Conservation (phyloP, 2,797 vertebrate species). For the Sebastes minor region DNA sequence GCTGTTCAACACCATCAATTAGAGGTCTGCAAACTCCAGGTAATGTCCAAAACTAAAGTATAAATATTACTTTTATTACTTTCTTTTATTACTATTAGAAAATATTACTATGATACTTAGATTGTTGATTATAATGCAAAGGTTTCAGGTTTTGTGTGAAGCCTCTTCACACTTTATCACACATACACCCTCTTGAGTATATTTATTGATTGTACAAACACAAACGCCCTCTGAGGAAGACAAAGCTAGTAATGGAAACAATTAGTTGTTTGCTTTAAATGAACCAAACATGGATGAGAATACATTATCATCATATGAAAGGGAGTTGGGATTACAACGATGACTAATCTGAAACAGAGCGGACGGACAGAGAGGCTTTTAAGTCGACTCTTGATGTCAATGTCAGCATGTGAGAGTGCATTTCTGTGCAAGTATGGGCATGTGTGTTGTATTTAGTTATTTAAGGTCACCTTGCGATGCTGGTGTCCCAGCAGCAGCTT, state of each 20-base stretch:
- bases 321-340: background rate
- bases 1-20: background rate
- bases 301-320: background rate
- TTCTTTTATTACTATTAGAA: background rate
- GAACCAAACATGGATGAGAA: background rate
- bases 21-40: background rate
- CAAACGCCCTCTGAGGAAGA: background rate
- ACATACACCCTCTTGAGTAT: background rate
- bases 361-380: background rate
- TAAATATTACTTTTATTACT: background rate
- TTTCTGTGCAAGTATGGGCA: background rate
- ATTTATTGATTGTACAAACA: background rate
- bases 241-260: background rate
- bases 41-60: background rate
- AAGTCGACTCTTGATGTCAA: background rate
- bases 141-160: background rate
- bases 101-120: background rate
- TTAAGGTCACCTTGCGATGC: constrained; percentile 79
- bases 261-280: background rate
- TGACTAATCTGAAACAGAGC: background rate
- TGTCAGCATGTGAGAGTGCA: background rate
- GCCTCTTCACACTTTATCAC: background rate
- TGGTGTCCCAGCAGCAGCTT: constrained; percentile 68
- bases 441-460: constrained; percentile 25
- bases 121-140: background rate